Percentiles rank a stretch among this genome's conserved stretches.
Conservation (phyloP, 2,797 vertebrate genomes). For the Brachyalestes nurse region DNA sequence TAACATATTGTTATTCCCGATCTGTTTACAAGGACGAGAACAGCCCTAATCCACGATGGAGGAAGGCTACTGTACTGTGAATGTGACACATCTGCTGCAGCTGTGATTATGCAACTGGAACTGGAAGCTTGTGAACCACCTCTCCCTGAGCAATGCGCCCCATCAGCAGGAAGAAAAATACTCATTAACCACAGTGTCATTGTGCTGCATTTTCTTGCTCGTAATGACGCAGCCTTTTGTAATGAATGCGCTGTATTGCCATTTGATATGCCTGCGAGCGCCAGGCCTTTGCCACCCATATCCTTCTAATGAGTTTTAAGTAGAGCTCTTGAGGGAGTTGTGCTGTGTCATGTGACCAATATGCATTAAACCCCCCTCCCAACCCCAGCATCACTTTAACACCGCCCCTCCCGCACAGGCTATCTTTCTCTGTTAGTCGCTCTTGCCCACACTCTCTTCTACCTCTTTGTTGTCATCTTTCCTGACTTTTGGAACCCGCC, state of each 20-base stretch:
- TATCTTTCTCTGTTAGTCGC: neutral
- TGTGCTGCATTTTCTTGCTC: slow-evolving; percentile 45
- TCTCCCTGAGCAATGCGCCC: slow-evolving; percentile 37
- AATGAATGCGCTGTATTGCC: slow-evolving; percentile 54
- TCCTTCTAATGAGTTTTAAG: slow-evolving; percentile 63
- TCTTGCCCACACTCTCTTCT: neutral
- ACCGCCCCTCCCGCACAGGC: neutral
- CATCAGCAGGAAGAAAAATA: slow-evolving; percentile 46
- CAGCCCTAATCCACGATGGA: slow-evolving; percentile 2
- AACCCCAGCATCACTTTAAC: neutral
- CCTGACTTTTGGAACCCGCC: neutral
- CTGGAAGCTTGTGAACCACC: slow-evolving; percentile 48
- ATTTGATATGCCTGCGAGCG: slow-evolving; percentile 60
- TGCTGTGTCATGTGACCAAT: slow-evolving; percentile 39
- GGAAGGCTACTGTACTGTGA: neutral
- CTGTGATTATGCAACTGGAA: slow-evolving; percentile 40
- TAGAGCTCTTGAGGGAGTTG: slow-evolving; percentile 47
- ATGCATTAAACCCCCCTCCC: slow-evolving; percentile 30
- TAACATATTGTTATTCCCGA: neutral
- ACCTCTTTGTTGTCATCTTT: neutral
- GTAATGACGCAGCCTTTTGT: slow-evolving; percentile 55
- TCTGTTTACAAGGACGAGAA: neutral
- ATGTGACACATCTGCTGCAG: slow-evolving; percentile 32
- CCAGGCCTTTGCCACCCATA: slow-evolving; percentile 50
- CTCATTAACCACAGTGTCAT: slow-evolving; percentile 57